A percentile compares a stretch with the other conserved stretches of the same genome.
phyloP scores from a whole-genome alignment of 1,140 invertebrate species.

The Coptotermes formosanus region DNA sequence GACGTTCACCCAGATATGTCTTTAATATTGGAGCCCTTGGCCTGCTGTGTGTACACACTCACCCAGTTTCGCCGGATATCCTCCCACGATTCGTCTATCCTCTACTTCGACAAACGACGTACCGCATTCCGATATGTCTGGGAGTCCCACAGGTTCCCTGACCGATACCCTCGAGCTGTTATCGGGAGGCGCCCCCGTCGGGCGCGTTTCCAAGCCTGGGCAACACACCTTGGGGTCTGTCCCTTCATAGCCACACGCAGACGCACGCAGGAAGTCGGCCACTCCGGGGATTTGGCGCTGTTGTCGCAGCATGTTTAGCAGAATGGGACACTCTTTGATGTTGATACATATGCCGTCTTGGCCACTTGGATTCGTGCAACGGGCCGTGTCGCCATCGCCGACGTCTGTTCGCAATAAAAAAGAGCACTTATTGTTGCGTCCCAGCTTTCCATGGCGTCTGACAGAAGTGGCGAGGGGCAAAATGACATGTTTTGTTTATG shows the following conservation, averaged over 20 bases:
- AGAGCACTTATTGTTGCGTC: too few species aligned
- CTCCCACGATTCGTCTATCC: conserved; percentile 23
- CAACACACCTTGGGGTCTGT: conserved; percentile 56
- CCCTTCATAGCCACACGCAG: conserved; percentile 55
- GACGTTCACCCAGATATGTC: too few species aligned
- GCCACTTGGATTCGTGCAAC: conserved; percentile 43
- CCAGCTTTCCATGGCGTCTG: too few species aligned
- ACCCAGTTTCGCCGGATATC: conserved; percentile 17
- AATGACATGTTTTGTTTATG: too few species aligned
- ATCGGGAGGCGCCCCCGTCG: not conserved
- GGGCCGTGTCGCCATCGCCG: not conserved
- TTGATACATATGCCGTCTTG: conserved; percentile 49
- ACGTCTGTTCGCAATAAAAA: not conserved
- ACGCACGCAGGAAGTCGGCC: conserved; percentile 49
- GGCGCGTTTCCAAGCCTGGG: conserved; percentile 35
- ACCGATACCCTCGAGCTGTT: not conserved
- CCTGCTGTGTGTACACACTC: not conserved
- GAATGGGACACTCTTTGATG: conserved; percentile 47
- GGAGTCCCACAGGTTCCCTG: not conserved
- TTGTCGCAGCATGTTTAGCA: conserved; percentile 46
- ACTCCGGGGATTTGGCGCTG: conserved; percentile 39
- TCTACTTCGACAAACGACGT: not conserved
- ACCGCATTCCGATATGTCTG: not conserved
- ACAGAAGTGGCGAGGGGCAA: too few species aligned
- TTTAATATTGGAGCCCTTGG: too few species aligned